phyloP scores from a whole-genome alignment of 2,888 invertebrate genomes.

The Melikaiella ostensackeni region DNA sequence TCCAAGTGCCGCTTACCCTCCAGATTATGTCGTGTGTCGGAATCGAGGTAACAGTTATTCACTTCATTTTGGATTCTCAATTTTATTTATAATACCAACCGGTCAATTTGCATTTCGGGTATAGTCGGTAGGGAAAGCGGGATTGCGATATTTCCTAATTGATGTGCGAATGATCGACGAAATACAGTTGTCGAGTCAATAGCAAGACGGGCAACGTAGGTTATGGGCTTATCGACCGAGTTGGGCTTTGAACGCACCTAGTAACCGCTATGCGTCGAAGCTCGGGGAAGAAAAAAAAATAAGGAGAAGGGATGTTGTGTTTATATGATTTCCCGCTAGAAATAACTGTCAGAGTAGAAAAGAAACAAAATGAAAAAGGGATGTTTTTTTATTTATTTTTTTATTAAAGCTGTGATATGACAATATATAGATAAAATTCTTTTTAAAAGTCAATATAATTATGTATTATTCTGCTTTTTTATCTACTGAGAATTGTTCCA shows the following conservation, averaged over 20 bases:
- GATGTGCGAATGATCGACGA: constrained; percentile 15
- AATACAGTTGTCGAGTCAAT: constrained; percentile 50
- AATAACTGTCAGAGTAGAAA: not conserved
- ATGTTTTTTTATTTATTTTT: not conserved
- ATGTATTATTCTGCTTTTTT: not conserved
- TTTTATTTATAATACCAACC: not conserved
- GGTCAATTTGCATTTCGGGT: not conserved
- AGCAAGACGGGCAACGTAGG: constrained; percentile 46
- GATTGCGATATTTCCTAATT: constrained; percentile 27
- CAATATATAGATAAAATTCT: too few species aligned
- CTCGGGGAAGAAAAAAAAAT: not conserved
- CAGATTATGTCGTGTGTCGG: constrained; percentile 89
- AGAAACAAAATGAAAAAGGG: not conserved
- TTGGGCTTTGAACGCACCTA: constrained; percentile 48
- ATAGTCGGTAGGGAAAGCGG: not conserved
- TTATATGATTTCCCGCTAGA: constrained; percentile 13
- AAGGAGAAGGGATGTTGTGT: not conserved
- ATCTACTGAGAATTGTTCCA: not conserved
- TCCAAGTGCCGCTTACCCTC: constrained; percentile 83
- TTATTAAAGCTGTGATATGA: not conserved
- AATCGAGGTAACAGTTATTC: constrained; percentile 83
- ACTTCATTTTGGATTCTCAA: not conserved
- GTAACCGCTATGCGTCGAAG: constrained; percentile 19
- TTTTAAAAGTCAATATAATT: not conserved
- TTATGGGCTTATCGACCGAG: constrained; percentile 40